Conservation (phyloP, 2,797 vertebrate species). For the Mycteria americana region DNA sequence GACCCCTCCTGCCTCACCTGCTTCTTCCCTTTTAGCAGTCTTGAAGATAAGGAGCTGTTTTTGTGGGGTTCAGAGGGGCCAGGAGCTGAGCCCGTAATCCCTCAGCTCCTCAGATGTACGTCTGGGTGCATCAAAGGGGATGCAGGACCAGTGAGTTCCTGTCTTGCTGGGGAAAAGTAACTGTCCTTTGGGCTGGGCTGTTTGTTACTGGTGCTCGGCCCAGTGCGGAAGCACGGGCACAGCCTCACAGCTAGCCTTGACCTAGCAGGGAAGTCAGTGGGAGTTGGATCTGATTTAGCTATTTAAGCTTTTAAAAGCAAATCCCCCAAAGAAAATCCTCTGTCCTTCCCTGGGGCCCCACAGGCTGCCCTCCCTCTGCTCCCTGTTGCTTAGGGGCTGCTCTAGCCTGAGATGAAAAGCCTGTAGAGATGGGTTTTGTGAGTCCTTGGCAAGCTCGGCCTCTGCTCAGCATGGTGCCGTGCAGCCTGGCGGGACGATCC, state of each 20-base stretch:
- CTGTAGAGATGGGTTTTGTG: background rate
- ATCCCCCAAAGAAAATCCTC: background rate
- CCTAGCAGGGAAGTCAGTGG: background rate
- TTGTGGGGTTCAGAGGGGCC: background rate
- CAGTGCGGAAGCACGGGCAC: background rate
- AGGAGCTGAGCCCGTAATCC: background rate
- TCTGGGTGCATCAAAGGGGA: background rate
- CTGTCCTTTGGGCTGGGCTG: background rate
- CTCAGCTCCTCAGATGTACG: background rate
- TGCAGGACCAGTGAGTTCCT: background rate
- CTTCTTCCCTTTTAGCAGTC: background rate
- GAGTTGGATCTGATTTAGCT: background rate
- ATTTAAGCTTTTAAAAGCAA: background rate
- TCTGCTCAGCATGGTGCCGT: background rate
- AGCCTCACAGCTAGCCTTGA: background rate
- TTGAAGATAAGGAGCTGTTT: background rate
- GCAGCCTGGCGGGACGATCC: background rate
- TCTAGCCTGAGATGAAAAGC: background rate
- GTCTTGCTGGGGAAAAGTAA: background rate
- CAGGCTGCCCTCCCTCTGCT: background rate
- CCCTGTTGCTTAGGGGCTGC: rapidly evolving
- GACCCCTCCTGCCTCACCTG: background rate
- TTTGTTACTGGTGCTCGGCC: background rate
- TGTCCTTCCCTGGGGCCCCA: background rate
- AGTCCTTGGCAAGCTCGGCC: background rate